phyloP scores from a whole-genome alignment of 2,888 invertebrate species.

The Xestia ashworthii region DNA sequence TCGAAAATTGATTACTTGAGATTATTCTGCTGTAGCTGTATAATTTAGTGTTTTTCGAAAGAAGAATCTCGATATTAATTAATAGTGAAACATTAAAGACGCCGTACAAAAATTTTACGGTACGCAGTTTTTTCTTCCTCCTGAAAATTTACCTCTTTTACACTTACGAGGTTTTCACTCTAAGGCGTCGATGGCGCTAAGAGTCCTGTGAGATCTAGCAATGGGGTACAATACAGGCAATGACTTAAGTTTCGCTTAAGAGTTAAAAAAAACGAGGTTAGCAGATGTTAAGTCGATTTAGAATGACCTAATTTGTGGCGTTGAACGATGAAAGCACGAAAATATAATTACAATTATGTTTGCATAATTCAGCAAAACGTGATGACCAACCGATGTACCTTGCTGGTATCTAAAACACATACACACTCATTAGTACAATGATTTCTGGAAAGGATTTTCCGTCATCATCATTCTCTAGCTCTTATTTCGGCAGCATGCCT shows the following conservation, averaged over 20 bases:
- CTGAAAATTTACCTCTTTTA: no score
- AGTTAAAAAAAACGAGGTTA: background rate
- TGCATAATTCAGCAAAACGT: background rate
- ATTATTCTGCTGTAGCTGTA: no score
- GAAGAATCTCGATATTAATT: no score
- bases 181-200: background rate
- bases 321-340: background rate
- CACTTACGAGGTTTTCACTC: no score
- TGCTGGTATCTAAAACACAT: background rate
- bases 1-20: no score
- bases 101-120: no score
- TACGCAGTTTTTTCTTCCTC: no score
- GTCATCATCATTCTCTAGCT: no score
- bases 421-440: background rate
- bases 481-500: no score
- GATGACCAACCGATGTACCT: background rate
- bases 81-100: no score
- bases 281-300: background rate
- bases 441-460: background rate
- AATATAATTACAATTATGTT: background rate
- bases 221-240: background rate
- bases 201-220: background rate
- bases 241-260: background rate
- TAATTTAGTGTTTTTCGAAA: no score
- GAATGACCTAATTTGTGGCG: background rate